A percentile compares a stretch with the other conserved stretches of the same genome.
phyloP scores from a whole-genome alignment of 2,888 invertebrate genomes.

The Theretra japonica region DNA sequence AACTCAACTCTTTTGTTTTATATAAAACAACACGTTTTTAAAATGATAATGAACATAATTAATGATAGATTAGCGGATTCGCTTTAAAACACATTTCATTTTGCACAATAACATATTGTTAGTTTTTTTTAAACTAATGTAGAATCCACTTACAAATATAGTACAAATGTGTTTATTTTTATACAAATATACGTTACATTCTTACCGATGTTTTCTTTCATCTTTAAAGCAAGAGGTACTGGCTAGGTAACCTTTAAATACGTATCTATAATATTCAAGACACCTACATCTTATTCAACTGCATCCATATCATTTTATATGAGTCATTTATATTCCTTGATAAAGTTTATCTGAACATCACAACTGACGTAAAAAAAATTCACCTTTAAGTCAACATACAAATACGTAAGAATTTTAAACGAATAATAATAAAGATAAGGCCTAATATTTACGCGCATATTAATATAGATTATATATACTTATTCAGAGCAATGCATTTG shows the following conservation, averaged over 20 bases:
- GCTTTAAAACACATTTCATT: slow-evolving; percentile 8
- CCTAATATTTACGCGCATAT: slow-evolving; percentile 30
- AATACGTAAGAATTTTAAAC: slow-evolving; percentile 29
- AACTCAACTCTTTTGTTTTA: slow-evolving; percentile 1
- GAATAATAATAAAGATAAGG: slow-evolving; percentile 28
- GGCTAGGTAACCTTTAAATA: too few species aligned
- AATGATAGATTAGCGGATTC: not conserved
- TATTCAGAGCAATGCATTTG: slow-evolving; percentile 40
- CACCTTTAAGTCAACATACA: slow-evolving; percentile 4
- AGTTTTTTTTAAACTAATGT: not conserved
- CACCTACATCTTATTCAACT: not conserved
- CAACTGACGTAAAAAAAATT: not conserved
- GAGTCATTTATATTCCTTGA: not conserved
- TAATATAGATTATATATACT: slow-evolving; percentile 27
- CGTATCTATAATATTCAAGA: too few species aligned
- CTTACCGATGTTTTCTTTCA: too few species aligned
- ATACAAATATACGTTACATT: too few species aligned
- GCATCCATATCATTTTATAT: not conserved
- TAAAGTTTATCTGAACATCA: slow-evolving; percentile 3
- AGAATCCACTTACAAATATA: not conserved
- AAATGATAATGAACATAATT: slow-evolving; percentile 11
- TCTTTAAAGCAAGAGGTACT: too few species aligned
- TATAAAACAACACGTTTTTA: not conserved
- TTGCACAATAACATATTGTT: not conserved
- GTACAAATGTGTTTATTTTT: not conserved